Evolutionary conservation across 2,888 invertebrate genomes (phyloP).

Genomic region (Callyntrura sp.): DNA sequence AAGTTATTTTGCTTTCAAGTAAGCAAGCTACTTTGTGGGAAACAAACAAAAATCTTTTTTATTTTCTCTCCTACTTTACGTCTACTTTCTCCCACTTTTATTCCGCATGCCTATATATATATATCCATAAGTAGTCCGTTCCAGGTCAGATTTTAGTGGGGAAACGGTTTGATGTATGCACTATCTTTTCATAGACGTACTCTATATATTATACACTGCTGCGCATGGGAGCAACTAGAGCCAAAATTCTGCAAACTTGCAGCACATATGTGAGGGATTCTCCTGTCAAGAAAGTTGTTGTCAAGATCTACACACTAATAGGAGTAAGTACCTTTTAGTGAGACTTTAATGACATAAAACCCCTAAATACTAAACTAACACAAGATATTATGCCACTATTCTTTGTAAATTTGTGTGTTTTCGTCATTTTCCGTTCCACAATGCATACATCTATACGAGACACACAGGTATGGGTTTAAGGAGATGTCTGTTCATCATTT

Average conservation of each 20-base stretch:
- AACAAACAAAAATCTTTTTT: slow-evolving; percentile 61
- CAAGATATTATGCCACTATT: background rate
- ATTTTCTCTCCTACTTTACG: background rate
- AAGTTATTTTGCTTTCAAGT: slow-evolving; percentile 74
- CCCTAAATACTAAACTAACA: slow-evolving; percentile 59
- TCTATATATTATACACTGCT: background rate
- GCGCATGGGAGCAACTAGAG: too few relatives aligned
- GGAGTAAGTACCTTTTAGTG: slow-evolving; percentile 50
- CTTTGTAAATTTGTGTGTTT: background rate
- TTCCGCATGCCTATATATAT: background rate
- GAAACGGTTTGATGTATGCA: background rate
- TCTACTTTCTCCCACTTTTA: slow-evolving; percentile 23
- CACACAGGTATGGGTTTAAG: too few relatives aligned
- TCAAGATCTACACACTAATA: slow-evolving; percentile 47
- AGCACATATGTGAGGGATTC: slow-evolving; percentile 4
- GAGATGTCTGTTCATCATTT: background rate
- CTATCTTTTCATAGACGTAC: background rate
- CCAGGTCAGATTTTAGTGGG: background rate
- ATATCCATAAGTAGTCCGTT: background rate
- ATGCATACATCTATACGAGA: background rate
- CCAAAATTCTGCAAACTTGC: too few relatives aligned
- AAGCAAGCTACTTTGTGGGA: slow-evolving; percentile 67
- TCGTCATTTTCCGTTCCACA: too few relatives aligned
- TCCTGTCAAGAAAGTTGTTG: slow-evolving; percentile 57
- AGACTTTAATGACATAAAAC: slow-evolving; percentile 54